Percentiles rank a stretch among this genome's conserved stretches.
These are phyloP conservation scores for Eleutherodactylus coqui DNA, from an alignment of 2,797 vertebrate genomes.

Conservation along the genomic window DNA sequence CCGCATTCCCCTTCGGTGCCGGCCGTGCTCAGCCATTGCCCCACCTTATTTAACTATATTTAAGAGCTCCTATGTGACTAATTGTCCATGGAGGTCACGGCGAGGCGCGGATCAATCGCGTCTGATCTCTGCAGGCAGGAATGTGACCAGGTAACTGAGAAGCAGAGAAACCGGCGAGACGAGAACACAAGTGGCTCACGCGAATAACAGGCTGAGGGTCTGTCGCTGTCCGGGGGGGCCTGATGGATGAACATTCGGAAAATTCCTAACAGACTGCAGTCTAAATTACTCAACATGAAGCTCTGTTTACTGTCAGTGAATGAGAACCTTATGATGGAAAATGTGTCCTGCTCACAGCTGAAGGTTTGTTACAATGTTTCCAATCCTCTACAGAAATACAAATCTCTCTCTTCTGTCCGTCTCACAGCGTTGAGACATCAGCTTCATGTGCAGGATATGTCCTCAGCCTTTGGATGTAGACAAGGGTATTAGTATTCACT, in stretches of 20 bases:
- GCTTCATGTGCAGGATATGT: too few species aligned
- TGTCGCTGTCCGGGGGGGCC: not conserved
- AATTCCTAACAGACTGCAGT: not conserved
- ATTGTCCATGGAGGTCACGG: not conserved
- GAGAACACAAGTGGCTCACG: not conserved
- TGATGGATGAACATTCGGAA: not conserved
- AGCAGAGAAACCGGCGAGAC: too few species aligned
- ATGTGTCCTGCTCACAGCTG: too few species aligned
- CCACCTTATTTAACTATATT: not conserved
- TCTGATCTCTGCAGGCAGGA: slow-evolving; percentile 20
- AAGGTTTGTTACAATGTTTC: too few species aligned
- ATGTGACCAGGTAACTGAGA: not conserved
- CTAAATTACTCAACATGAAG: not conserved
- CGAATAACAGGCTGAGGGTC: not conserved
- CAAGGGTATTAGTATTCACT: too few species aligned
- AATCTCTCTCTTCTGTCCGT: too few species aligned
- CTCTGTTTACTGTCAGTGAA: not conserved
- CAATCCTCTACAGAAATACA: too few species aligned
- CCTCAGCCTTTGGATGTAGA: too few species aligned
- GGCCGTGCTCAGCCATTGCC: not conserved
- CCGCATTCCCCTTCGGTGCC: not conserved
- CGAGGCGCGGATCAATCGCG: not conserved
- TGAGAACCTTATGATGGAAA: not conserved
- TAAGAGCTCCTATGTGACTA: not conserved
- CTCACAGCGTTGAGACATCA: too few species aligned